Base-by-base conservation (phyloP, 2,888 invertebrate species). In the Drosophila neonasuta region DNA sequence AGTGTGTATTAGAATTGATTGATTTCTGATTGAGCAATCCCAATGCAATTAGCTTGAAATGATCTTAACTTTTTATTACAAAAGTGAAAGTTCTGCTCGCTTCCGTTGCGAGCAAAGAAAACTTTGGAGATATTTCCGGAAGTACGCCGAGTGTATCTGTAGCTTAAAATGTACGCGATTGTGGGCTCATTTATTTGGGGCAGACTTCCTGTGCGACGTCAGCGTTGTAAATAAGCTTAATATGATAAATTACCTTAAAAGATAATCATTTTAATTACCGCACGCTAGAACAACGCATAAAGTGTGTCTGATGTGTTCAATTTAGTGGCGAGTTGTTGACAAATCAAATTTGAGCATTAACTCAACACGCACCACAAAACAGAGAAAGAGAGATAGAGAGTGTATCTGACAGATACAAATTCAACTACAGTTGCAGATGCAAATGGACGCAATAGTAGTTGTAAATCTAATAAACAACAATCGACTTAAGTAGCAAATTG, bases 401-500 rank as follows among this genome's bases (percentile, higher is more conserved):
- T 3, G 51, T 69, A 68, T 68, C 71, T 77, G 49, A 45, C 30
- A 72, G 74, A 62, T 66, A 73, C 62, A 49, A 29, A 55, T 62
- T 48, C 39, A 72, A 71, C 59, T 61, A 72, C 49, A 68, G 64
- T 46, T 63, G 68, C 57, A 54, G 48, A 55, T 72, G 68, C 67
- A 80, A 82, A 79, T 79, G 68, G 44, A 58, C 67, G 62, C 46
- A 63, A 54, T 20, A 20, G 24, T 63, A 52, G 71, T 66, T 71
- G 62, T 58, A 74, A 80, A 80, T 83, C 79, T 80, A 80, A 80
- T 83, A 80, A 80, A 61, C 59, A 55, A 29, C 50, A 65, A 72
- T 58, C 72, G 72, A 72, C 74, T 77, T 56, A 74, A 80, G 70
- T 74, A 77, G 72, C 71, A 77, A 82, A 82, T 85, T 77, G 79